Percentiles rank a stretch among this genome's conserved stretches.
Evolutionary conservation across 2,797 vertebrate species (phyloP).

Genomic region (Sus cebifrons): DNA sequence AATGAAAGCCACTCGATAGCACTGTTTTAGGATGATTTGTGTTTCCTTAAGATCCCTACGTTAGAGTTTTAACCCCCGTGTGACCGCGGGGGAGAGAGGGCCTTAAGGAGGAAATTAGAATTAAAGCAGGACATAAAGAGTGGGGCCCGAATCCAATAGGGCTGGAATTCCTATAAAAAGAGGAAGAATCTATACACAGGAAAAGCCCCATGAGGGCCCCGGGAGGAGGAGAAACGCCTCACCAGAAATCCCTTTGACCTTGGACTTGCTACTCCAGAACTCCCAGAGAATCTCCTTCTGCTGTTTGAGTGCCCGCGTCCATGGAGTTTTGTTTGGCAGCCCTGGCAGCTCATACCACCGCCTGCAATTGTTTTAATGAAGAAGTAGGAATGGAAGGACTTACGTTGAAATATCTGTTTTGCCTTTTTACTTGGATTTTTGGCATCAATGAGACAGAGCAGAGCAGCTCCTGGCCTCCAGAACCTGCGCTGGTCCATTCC

Average conservation of each 20-base stretch:
- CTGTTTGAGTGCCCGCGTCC: neutral
- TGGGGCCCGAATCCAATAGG: no score
- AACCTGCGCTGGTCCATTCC: fast-evolving
- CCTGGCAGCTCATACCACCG: no score
- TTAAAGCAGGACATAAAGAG: neutral
- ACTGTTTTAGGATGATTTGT: neutral
- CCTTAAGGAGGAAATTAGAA: no score
- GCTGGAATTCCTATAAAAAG: neutral
- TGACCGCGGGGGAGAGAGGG: neutral
- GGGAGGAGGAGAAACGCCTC: neutral
- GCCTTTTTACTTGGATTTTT: neutral
- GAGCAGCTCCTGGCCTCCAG: neutral
- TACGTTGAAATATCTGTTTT: neutral
- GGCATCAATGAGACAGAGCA: no score
- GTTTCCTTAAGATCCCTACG: neutral
- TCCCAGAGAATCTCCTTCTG: neutral
- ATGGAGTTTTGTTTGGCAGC: neutral
- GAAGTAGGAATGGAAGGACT: neutral
- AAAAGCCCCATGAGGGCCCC: neutral
- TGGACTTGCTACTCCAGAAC: neutral
- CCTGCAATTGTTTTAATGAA: neutral
- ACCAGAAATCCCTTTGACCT: neutral
- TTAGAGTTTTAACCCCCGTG: neutral
- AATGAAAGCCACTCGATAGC: neutral
- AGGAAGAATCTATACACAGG: neutral